Evolutionary conservation across 1,140 invertebrate genomes (phyloP), one percentile per base, ranked within the genome.

Genomic region (Lycorma delicatula): DNA sequence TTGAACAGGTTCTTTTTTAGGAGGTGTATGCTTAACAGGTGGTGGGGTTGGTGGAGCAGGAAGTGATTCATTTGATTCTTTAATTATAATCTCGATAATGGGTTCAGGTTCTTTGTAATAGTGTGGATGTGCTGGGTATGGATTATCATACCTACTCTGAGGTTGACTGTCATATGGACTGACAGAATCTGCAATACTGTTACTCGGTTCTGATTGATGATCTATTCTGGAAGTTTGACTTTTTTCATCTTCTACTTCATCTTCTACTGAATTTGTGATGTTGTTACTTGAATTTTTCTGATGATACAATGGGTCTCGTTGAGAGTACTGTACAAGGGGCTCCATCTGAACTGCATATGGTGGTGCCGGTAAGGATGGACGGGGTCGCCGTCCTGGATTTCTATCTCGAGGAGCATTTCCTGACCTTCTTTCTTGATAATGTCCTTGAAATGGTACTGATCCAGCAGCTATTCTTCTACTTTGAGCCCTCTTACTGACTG

Each of bases 71-170:
- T 92, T 91, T 0, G 87, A 89, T 71, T 92, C 89, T 67, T 90
- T 90, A 49, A 92, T 91, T 53, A 92, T 92, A 60, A 91, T 92
- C 72, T 92, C 89, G 58, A 92, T 92, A 46, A 92, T 92, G 12
- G 89, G 89, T 68, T 92, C 89, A 0, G 88, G 88, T 54, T 87
- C 85, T 62, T 86, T 83, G 7, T 80, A 73, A 65, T 89, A 86
- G 56, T 86, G 80, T 6, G 78, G 78, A 44, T 70, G 66, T 51
- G 48, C 51, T n/a, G 53, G 57, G 9, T 51, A 28, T n/a, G 13
- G 26, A 51, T 51, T 51, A 26, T 51, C 23, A 38, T 20, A 22
- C 56, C 25, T 41, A 57, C 26, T 59, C 46, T 2, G 34, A 28
- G 23, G 25, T 27, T 28, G 26, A 36, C 20, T 50, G 54, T 1